phyloP scores from a whole-genome alignment of 2,797 vertebrate species.

The Parauchenoglanis punctatus region DNA sequence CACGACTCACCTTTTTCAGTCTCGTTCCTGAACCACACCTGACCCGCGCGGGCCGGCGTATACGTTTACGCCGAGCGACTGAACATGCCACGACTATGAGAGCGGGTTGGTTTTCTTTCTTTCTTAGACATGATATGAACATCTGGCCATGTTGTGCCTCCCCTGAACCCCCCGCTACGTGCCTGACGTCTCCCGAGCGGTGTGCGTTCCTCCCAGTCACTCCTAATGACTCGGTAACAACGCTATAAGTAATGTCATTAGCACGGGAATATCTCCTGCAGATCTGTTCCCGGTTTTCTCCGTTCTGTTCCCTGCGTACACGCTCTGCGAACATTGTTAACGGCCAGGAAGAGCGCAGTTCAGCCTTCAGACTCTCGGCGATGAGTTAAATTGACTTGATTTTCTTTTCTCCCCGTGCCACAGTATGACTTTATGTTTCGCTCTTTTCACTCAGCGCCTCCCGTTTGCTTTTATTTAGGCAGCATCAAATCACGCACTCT shows the following conservation, averaged over 20 bases:
- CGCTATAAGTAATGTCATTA: slow-evolving; percentile 51
- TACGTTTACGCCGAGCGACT: not conserved
- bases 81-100: too few species aligned
- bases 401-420: not conserved
- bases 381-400: slow-evolving; percentile 37
- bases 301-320: slow-evolving; percentile 35
- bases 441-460: slow-evolving; percentile 27
- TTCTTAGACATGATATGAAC: not conserved
- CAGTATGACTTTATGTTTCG: slow-evolving; percentile 31
- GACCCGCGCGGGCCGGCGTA: too few species aligned
- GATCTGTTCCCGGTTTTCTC: not conserved
- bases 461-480: slow-evolving; percentile 52
- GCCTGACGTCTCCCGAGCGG: slow-evolving; percentile 32
- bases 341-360: not conserved
- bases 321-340: slow-evolving; percentile 1
- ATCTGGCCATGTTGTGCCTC: slow-evolving; percentile 44
- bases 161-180: not conserved
- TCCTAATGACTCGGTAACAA: slow-evolving; percentile 53
- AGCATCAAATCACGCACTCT: slow-evolving; percentile 49
- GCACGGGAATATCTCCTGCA: slow-evolving; percentile 35
- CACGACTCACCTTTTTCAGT: not conserved
- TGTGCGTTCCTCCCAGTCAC: slow-evolving; percentile 12
- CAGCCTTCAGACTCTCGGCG: not conserved
- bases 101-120: not conserved
- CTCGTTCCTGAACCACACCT: not conserved